Evolutionary conservation across 2,797 vertebrate species (phyloP).

Genomic region (Acanthurus lineatus): DNA sequence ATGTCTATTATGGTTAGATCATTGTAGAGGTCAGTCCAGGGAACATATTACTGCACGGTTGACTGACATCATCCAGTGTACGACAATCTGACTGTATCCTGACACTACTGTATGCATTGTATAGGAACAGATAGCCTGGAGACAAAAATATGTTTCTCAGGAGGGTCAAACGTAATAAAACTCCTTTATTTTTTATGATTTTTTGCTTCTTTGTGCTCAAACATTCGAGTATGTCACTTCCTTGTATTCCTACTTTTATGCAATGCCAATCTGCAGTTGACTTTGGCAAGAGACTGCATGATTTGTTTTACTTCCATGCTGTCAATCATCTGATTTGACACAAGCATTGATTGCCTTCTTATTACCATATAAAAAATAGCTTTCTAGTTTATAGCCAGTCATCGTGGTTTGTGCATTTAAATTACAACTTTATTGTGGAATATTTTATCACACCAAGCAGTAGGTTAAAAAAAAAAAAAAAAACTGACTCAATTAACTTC

Average conservation of each 20-base stretch:
- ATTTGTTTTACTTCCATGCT: slow-evolving; percentile 2
- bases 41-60: slow-evolving; percentile 38
- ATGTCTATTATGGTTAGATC: slow-evolving; percentile 56
- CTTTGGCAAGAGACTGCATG: background rate
- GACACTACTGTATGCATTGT: slow-evolving; percentile 4
- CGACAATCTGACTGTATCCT: slow-evolving; percentile 16
- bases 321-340: slow-evolving; percentile 16
- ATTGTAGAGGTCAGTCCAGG: slow-evolving; percentile 53
- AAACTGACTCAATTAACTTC: slow-evolving; percentile 1
- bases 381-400: background rate
- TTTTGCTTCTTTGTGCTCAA: background rate
- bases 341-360: slow-evolving; percentile 14
- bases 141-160: background rate
- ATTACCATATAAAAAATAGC: background rate
- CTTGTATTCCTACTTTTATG: background rate
- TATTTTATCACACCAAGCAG: slow-evolving; percentile 17
- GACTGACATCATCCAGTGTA: slow-evolving; percentile 36
- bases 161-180: background rate
- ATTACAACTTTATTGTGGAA: slow-evolving; percentile 2
- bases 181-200: background rate
- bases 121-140: background rate
- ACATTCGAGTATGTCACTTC: background rate
- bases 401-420: slow-evolving; percentile 19
- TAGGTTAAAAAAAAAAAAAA: background rate
- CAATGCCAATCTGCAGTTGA: slow-evolving; percentile 3